Conservation (phyloP, 2,113 vertebrate genomes). For the Hymenochirus boettgeri region DNA sequence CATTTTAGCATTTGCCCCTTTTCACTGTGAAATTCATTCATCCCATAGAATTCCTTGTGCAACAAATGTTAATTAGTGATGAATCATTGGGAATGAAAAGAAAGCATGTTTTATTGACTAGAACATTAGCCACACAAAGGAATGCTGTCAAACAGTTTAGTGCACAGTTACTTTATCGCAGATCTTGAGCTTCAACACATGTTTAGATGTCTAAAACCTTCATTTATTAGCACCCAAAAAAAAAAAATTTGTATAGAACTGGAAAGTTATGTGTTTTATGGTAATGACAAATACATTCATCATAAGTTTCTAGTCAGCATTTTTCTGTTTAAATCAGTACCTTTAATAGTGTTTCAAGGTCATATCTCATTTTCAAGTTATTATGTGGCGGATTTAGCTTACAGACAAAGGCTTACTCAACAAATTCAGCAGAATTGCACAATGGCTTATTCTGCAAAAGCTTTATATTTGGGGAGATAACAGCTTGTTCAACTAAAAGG, state of each 20-base stretch:
- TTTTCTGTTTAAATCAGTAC: not conserved
- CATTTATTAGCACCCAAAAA: not conserved
- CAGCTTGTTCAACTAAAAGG: not conserved
- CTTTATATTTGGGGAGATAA: not conserved
- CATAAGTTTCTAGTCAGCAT: not conserved
- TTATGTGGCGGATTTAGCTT: slow-evolving; percentile 6
- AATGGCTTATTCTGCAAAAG: not conserved
- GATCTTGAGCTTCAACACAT: not conserved
- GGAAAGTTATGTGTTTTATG: no score
- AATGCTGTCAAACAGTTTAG: slow-evolving; percentile 25
- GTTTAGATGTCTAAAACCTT: slow-evolving; percentile 3
- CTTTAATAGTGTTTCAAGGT: not conserved
- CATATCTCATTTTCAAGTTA: slow-evolving; percentile 1
- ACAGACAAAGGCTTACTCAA: not conserved
- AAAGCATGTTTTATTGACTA: slow-evolving; percentile 41
- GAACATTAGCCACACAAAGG: slow-evolving; percentile 30
- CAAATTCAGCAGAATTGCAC: no score
- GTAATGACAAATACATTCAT: not conserved
- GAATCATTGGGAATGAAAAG: slow-evolving; percentile 37
- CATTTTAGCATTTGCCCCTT: slow-evolving; percentile 11
- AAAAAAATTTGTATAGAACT: not conserved
- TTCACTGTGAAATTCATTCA: slow-evolving; percentile 27
- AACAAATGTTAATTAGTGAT: slow-evolving; percentile 34
- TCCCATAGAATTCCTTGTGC: slow-evolving; percentile 18
- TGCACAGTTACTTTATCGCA: slow-evolving; percentile 14